Conservation (phyloP, 2,888 invertebrate genomes). For the Thereva nobilitata region DNA sequence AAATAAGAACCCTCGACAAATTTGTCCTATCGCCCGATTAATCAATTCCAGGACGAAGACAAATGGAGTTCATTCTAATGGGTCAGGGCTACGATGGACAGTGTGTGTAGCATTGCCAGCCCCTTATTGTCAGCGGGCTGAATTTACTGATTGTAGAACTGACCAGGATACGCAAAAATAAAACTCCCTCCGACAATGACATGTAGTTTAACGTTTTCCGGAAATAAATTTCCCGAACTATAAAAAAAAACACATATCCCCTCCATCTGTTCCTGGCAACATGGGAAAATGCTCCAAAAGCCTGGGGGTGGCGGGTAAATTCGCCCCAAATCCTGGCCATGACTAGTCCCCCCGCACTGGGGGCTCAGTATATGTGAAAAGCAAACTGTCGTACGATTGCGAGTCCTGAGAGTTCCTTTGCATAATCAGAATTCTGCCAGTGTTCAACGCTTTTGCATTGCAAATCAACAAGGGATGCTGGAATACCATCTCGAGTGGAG, state of each 20-base stretch:
- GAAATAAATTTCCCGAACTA: too few species aligned
- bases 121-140: conserved; percentile 4
- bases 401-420: conserved; percentile 22
- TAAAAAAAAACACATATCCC: too few species aligned
- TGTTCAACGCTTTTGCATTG: conserved; percentile 35
- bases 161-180: too few species aligned
- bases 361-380: conserved; percentile 20
- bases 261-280: too few species aligned
- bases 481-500: conserved; percentile 29
- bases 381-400: conserved; percentile 21
- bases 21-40: conserved; percentile 33
- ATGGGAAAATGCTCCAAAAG: background rate
- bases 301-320: background rate
- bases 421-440: conserved; percentile 36
- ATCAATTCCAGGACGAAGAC: conserved; percentile 34
- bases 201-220: too few species aligned
- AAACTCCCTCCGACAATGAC: too few species aligned
- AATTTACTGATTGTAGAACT: too few species aligned
- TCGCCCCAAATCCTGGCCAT: conserved; percentile 18
- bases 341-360: background rate
- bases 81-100: background rate
- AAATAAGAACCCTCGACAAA: conserved; percentile 29
- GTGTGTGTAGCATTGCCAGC: conserved; percentile 18
- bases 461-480: conserved; percentile 35
- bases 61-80: conserved; percentile 18